Percentiles rank a stretch among this genome's conserved stretches.
These are phyloP conservation scores for Cydia amplana DNA, from an alignment of 1,140 invertebrate genomes.

Conservation along the genomic window DNA sequence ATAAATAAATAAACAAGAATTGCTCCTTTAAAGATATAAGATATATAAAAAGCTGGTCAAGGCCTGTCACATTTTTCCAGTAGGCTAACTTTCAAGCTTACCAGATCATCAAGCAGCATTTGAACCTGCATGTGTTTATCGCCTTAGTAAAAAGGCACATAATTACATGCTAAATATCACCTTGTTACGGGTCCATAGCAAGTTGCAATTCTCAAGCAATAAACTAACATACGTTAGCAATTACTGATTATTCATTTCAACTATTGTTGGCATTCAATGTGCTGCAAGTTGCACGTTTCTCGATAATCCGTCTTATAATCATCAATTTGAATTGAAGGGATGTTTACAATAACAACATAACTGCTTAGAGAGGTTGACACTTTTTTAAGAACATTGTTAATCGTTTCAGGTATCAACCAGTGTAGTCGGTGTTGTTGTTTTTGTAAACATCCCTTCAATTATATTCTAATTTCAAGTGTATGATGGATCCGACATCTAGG, in stretches of 20 bases:
- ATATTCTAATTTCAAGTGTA: no score
- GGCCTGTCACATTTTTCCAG: no score
- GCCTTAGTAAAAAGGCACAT: constrained; percentile 35
- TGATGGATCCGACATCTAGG: no score
- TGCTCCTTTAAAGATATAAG: no score
- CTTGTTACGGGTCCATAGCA: constrained; percentile 17
- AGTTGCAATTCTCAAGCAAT: constrained; percentile 20
- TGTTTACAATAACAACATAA: no score
- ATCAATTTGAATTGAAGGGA: background rate
- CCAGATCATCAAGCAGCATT: constrained; percentile 12
- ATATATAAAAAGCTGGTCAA: background rate
- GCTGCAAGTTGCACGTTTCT: background rate
- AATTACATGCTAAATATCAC: constrained; percentile 36
- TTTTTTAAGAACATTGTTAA: no score
- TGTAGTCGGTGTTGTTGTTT: no score
- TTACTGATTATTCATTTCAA: constrained; percentile 14
- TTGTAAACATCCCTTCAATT: no score
- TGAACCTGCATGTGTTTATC: constrained; percentile 37
- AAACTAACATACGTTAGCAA: constrained; percentile 21
- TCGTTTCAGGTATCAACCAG: no score
- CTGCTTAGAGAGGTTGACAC: no score
- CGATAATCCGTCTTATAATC: background rate
- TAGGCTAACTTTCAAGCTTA: background rate
- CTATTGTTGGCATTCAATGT: background rate
- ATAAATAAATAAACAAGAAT: no score